These are phyloP conservation scores for Coremacera marginata DNA, from an alignment of 2,888 invertebrate genomes.

Conservation along the genomic window DNA sequence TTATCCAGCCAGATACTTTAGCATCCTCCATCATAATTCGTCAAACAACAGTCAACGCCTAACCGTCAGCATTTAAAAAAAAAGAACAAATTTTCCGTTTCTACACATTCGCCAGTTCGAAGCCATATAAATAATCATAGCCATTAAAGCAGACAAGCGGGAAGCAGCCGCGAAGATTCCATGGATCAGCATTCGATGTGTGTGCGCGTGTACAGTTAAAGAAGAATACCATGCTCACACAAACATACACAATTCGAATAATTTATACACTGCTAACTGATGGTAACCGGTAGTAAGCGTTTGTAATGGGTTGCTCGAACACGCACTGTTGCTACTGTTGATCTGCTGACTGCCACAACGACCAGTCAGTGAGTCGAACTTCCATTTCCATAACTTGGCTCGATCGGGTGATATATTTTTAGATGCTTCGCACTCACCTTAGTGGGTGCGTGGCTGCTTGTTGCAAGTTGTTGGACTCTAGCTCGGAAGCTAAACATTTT, in stretches of 20 bases:
- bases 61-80: not conserved
- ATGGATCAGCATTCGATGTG: not conserved
- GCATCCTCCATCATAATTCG: conserved; percentile 30
- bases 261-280: conserved; percentile 36
- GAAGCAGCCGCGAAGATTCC: conserved; percentile 35
- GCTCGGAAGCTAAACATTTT: conserved; percentile 7
- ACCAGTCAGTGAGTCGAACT: too few relatives aligned
- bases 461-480: not conserved
- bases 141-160: conserved; percentile 39
- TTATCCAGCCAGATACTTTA: conserved; percentile 2
- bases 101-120: conserved; percentile 28
- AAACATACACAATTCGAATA: not conserved
- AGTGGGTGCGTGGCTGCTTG: not conserved
- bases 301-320: not conserved
- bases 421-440: conserved; percentile 11
- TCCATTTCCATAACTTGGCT: too few relatives aligned
- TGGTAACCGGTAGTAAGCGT: not conserved
- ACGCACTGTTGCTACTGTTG: not conserved
- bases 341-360: not conserved
- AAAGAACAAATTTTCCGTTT: conserved; percentile 15
- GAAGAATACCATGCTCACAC: not conserved
- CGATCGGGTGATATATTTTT: conserved; percentile 10
- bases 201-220: not conserved
- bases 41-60: conserved; percentile 30
- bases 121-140: conserved; percentile 44